Evolutionary conservation across 2,113 vertebrate genomes (phyloP), one percentile per base, ranked within the genome.

Genomic region (Alosa alosa): DNA sequence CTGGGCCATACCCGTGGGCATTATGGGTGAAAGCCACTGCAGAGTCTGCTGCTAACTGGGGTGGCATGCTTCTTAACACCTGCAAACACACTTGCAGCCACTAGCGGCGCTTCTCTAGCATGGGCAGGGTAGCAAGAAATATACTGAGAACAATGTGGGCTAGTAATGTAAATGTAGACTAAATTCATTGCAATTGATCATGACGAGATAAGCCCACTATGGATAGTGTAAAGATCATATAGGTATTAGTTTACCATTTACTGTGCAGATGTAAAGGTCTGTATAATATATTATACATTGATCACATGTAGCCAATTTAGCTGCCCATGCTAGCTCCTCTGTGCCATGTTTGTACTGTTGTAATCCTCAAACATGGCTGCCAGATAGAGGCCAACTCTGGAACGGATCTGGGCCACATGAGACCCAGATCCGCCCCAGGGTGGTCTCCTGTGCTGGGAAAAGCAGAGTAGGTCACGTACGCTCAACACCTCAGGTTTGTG

Each of bases 401-500:
- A 68, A n/a, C 25, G n/a, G 64, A 68, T 68, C 60, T 68, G n/a
- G 60, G 22, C 60, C 60, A 68, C 22, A 68, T 68, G 57, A 13
- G 15, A 52, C 17, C 57, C 9, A 25, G 57, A 11, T 68, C 64
- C 9, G 64, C 8, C 25, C 25, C n/a, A 10, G n/a, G 4, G 55
- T 68, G 7, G 9, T 31, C 64, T 31, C n/a, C 22, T 68, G 64
- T 31, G 31, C 64, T 31, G n/a, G 64, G 31, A 13, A 68, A 68
- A 1, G 25, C 64, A 68, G 64, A 68, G 64, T 25, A 31, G 64
- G 64, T 31, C 64, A 68, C 6, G 20, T 60, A 60, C 6, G 64
- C 64, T 68, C 25, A 31, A 31, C 64, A 31, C 84, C 89, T 91
- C 89, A 89, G 92, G 44, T 90, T 90, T 91, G 91, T 91, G 88